Percentiles rank a stretch among this genome's conserved stretches.
Conservation (phyloP, 2,888 invertebrate genomes). For the Leptogaster cylindrica region DNA sequence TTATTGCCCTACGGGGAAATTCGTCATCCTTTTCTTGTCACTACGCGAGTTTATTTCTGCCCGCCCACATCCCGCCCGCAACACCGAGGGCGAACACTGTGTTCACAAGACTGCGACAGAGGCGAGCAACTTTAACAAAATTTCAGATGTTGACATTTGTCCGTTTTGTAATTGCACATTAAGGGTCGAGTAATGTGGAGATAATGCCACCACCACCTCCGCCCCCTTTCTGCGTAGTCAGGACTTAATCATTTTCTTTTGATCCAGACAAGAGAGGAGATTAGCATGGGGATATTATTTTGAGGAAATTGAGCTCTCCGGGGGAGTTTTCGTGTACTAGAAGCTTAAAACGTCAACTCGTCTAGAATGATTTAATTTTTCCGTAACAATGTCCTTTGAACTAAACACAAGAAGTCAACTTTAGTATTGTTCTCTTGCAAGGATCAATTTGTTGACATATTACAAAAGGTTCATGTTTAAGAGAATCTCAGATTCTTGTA, state of each 20-base stretch:
- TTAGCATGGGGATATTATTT: too few species aligned
- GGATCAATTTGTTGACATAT: too few species aligned
- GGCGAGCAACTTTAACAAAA: constrained; percentile 41
- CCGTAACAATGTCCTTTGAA: too few species aligned
- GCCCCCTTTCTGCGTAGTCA: background rate
- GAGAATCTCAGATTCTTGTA: too few species aligned
- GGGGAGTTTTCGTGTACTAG: too few species aligned
- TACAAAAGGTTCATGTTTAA: too few species aligned
- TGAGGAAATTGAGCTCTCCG: too few species aligned
- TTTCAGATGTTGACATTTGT: constrained; percentile 46
- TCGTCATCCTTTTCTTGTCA: constrained; percentile 22
- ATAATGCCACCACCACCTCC: constrained; percentile 30
- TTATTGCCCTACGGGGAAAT: constrained; percentile 42
- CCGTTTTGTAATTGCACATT: constrained; percentile 41
- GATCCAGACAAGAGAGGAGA: too few species aligned
- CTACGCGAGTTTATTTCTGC: background rate
- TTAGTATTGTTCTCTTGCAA: too few species aligned
- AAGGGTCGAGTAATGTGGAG: constrained; percentile 29
- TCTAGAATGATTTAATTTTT: too few species aligned
- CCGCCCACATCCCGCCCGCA: background rate
- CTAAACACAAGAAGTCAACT: too few species aligned
- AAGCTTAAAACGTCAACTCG: too few species aligned
- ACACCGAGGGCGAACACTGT: constrained; percentile 3
- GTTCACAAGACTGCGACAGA: background rate
- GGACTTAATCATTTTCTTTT: constrained; percentile 28